phyloP scores from a whole-genome alignment of 2,888 invertebrate species.

The Drosophila infuscata region DNA sequence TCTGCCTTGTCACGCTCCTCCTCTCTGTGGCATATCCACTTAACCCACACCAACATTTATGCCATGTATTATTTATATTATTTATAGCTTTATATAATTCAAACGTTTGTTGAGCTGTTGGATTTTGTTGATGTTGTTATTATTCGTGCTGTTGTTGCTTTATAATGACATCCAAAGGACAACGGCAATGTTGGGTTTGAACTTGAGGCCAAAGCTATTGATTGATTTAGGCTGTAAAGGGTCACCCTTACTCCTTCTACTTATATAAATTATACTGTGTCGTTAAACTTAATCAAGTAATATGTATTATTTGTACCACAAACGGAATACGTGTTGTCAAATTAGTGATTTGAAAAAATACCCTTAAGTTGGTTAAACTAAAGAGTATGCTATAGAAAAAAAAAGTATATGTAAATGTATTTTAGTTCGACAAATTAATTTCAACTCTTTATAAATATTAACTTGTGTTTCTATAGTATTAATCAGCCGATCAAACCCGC shows the following conservation, averaged over 20 bases:
- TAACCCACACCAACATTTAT: conserved; percentile 16
- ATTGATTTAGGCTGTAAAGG: conserved; percentile 35
- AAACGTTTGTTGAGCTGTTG: conserved; percentile 9
- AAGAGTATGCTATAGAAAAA: not conserved
- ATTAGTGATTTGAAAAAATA: not conserved
- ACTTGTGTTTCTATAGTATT: not conserved
- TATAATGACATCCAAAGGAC: conserved; percentile 37
- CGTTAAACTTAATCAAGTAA: not conserved
- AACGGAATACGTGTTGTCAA: not conserved
- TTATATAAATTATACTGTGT: not conserved
- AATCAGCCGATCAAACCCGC: not conserved
- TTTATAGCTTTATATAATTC: conserved; percentile 18
- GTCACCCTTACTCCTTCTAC: conserved; percentile 1
- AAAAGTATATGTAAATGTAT: not conserved
- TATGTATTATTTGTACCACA: not conserved
- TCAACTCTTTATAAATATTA: not conserved
- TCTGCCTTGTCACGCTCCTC: not conserved
- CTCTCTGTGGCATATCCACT: conserved; percentile 16
- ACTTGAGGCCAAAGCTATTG: conserved; percentile 34
- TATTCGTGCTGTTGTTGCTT: not conserved
- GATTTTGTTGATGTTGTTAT: not conserved
- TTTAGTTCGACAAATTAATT: not conserved
- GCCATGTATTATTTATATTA: conserved; percentile 58
- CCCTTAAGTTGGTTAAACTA: not conserved
- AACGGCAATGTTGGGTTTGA: conserved; percentile 16